A percentile compares a stretch with the other conserved stretches of the same genome.
These are phyloP conservation scores for Lophotis ruficrista DNA, from an alignment of 2,113 vertebrate species.

Conservation along the genomic window DNA sequence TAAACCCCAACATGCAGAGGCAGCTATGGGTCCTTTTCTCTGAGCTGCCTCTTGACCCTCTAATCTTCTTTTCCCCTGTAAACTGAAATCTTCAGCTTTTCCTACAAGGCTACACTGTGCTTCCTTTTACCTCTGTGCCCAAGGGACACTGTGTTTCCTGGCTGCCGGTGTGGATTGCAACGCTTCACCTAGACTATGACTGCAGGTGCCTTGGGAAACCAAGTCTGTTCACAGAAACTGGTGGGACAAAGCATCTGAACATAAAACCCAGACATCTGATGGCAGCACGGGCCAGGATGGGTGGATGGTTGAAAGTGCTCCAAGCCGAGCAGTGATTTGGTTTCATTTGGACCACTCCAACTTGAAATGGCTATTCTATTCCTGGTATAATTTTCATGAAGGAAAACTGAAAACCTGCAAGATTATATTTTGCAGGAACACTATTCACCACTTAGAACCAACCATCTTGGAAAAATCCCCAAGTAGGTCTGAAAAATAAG, in stretches of 20 bases:
- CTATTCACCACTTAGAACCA: background rate
- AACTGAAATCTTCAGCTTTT: background rate
- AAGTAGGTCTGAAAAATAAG: background rate
- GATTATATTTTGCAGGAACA: background rate
- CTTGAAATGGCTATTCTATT: background rate
- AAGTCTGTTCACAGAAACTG: background rate
- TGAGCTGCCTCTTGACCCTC: background rate
- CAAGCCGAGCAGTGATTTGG: background rate
- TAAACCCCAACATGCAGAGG: background rate
- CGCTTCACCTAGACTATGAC: background rate
- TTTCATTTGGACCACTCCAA: background rate
- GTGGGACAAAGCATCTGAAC: background rate
- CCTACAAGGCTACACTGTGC: background rate
- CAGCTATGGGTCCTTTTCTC: background rate
- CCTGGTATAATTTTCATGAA: background rate
- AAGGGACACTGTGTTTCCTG: background rate
- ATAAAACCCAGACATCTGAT: accelerated
- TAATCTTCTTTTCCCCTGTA: background rate
- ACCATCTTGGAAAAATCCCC: background rate
- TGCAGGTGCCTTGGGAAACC: background rate
- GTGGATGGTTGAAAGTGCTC: background rate
- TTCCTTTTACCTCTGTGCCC: background rate
- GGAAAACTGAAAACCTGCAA: background rate
- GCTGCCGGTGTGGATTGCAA: background rate
- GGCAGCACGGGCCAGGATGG: background rate